Percentiles rank a stretch among this genome's conserved stretches.
Conservation (phyloP, 2,113 vertebrate genomes). For the Stercorarius parasiticus region DNA sequence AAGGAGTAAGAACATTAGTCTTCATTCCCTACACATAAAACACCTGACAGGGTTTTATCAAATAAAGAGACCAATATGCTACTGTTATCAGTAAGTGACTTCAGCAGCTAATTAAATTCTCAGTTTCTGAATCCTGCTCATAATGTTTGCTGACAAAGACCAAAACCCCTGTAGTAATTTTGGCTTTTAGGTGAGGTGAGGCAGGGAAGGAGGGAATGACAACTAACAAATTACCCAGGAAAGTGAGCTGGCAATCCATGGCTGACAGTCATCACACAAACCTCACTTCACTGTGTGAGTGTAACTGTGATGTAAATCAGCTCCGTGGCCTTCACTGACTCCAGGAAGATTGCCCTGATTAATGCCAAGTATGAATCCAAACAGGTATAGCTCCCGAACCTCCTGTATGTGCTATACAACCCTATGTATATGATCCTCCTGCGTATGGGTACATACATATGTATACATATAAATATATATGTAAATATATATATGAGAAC, state of each 20-base stretch:
- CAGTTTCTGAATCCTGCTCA: conserved; percentile 43
- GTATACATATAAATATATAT: background rate
- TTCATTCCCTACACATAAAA: conserved; percentile 57
- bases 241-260: background rate
- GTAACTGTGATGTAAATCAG: background rate
- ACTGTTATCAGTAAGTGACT: conserved; percentile 58
- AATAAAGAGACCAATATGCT: conserved; percentile 63
- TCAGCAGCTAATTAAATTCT: conserved; percentile 69
- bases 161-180: conserved; percentile 24
- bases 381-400: background rate
- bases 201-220: background rate
- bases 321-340: background rate
- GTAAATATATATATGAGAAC: background rate
- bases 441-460: background rate
- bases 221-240: background rate
- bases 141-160: conserved; percentile 57
- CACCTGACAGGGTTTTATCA: conserved; percentile 58
- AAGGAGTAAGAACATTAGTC: conserved; percentile 50
- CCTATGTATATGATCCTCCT: background rate
- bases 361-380: background rate
- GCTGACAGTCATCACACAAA: background rate
- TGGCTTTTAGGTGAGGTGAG: conserved; percentile 3
- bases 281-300: background rate
- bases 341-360: background rate
- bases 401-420: background rate